phyloP scores from a whole-genome alignment of 2,888 invertebrate species.

The Machimus atricapillus region DNA sequence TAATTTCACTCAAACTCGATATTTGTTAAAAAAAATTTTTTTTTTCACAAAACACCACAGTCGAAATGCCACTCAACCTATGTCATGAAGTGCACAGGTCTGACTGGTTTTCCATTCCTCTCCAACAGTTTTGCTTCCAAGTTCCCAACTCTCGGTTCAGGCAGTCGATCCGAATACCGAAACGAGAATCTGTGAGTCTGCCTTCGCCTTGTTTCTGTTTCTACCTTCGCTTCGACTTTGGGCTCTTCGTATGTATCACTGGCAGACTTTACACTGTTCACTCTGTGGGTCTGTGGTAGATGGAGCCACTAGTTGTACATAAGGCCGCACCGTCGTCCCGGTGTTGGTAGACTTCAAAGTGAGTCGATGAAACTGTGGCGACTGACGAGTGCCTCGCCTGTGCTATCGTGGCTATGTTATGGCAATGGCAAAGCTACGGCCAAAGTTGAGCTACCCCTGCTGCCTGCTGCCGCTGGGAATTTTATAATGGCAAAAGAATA shows the following conservation, averaged over 20 bases:
- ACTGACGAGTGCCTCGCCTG: neutral
- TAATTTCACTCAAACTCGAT: slow-evolving; percentile 17
- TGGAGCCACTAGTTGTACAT: neutral
- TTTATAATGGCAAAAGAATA: neutral
- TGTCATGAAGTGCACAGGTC: slow-evolving; percentile 48
- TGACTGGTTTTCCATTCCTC: slow-evolving; percentile 46
- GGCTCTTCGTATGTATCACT: neutral
- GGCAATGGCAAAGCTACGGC: neutral
- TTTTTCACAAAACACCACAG: slow-evolving; percentile 12
- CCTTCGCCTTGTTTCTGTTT: slow-evolving; percentile 4
- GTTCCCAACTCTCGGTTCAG: neutral
- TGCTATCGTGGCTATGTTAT: neutral
- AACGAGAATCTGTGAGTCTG: slow-evolving; percentile 6
- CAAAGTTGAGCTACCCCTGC: neutral
- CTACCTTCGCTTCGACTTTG: neutral
- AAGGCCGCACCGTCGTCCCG: neutral
- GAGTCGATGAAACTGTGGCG: slow-evolving; percentile 14
- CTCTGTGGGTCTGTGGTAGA: neutral
- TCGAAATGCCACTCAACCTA: slow-evolving; percentile 41
- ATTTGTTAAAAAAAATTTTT: slow-evolving; percentile 1
- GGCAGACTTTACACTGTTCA: neutral
- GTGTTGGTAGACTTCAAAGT: neutral
- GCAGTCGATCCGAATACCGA: neutral
- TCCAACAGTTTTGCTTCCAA: neutral
- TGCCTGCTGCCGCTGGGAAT: neutral